Evolutionary conservation across 2,888 invertebrate genomes (phyloP).

Genomic region (Subacronicta megacephala): DNA sequence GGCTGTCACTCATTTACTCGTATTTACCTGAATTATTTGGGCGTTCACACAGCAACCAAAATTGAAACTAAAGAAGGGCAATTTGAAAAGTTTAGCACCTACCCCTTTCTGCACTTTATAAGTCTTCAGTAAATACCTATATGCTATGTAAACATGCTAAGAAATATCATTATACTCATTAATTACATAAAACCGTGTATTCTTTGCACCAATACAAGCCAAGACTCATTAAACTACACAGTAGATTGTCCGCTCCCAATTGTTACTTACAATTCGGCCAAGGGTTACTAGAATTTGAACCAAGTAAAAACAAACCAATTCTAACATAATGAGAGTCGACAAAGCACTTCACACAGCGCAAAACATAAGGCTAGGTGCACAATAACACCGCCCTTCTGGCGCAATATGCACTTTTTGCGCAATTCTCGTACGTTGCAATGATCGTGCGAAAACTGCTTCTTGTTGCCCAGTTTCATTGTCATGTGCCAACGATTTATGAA

Average conservation of each 20-base stretch:
- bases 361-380: constrained; percentile 60
- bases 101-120: too few relatives aligned
- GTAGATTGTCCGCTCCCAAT: constrained; percentile 48
- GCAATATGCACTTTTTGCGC: constrained; percentile 76
- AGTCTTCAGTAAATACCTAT: too few relatives aligned
- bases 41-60: too few relatives aligned
- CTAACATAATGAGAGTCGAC: constrained; percentile 50
- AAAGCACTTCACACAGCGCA: constrained; percentile 59
- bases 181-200: constrained; percentile 36
- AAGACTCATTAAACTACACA: constrained; percentile 9
- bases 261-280: constrained; percentile 54
- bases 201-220: constrained; percentile 1
- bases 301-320: constrained; percentile 53
- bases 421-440: constrained; percentile 71
- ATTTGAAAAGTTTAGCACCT: too few relatives aligned
- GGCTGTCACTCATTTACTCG: too few relatives aligned
- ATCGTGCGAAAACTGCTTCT: constrained; percentile 80
- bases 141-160: background rate
- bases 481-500: constrained; percentile 69
- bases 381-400: constrained; percentile 74
- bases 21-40: too few relatives aligned
- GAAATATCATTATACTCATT: constrained; percentile 13
- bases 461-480: constrained; percentile 81
- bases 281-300: constrained; percentile 58
- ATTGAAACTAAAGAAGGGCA: too few relatives aligned